Evolutionary conservation across 2,113 vertebrate genomes (phyloP).

Genomic region (Typhlomys cinereus): DNA sequence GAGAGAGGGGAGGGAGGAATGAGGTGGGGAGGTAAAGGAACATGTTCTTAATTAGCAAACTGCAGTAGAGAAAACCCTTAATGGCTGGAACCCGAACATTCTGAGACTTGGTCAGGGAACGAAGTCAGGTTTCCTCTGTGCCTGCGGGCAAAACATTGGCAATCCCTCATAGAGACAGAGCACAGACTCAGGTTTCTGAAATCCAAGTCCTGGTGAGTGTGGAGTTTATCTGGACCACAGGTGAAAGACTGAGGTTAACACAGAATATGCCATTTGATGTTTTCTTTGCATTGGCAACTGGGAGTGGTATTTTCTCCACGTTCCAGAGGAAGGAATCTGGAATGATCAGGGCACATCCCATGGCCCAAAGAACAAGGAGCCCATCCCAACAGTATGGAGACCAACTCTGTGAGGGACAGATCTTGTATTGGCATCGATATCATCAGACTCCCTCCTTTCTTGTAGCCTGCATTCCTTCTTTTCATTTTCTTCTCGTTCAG

Average conservation of each 20-base stretch:
- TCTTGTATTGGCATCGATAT: neutral
- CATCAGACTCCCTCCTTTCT: neutral
- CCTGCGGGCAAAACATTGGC: conserved; percentile 78
- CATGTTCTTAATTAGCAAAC: conserved; percentile 81
- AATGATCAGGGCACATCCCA: neutral
- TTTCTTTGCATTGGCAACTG: neutral
- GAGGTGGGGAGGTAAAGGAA: conserved; percentile 34
- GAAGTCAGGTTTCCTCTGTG: conserved; percentile 79
- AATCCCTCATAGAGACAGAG: conserved; percentile 58
- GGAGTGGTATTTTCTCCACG: neutral
- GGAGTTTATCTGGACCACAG: conserved; percentile 42
- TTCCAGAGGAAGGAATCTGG: neutral
- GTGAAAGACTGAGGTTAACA: neutral
- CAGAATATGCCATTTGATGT: neutral
- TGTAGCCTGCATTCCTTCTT: neutral
- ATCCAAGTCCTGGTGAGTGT: neutral
- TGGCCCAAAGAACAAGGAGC: neutral
- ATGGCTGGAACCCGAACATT: conserved; percentile 70
- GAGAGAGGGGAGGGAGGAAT: neutral
- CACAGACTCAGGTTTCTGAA: neutral
- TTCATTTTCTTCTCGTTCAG: neutral
- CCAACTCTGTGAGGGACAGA: neutral
- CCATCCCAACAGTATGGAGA: neutral
- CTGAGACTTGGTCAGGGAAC: conserved; percentile 76
- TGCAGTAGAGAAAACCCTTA: conserved; percentile 73